phyloP scores from a whole-genome alignment of 2,797 vertebrate species.

The Artibeus jamaicensis region DNA sequence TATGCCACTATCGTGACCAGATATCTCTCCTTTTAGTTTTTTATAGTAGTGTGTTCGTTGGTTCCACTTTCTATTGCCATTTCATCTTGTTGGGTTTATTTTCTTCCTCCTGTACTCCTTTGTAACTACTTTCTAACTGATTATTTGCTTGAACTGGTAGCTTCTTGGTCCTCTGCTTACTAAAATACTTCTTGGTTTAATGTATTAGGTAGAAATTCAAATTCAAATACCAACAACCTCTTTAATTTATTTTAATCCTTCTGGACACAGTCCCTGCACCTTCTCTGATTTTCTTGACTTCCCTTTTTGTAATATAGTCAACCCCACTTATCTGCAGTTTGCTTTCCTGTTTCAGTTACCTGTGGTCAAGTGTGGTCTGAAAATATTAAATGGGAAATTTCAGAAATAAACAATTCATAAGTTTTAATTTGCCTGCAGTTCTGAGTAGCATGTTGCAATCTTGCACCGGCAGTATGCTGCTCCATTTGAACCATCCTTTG shows the following conservation, averaged over 20 bases:
- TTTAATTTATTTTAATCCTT: slow-evolving; percentile 10
- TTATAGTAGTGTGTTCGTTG: not conserved
- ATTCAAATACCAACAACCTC: not conserved
- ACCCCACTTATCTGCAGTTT: not conserved
- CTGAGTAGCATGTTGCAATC: not conserved
- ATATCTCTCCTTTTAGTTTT: not conserved
- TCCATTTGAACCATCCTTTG: not conserved
- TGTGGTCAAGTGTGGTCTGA: not conserved
- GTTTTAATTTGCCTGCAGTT: not conserved
- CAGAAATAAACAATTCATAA: not conserved
- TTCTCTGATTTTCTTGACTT: not conserved
- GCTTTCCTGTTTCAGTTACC: not conserved
- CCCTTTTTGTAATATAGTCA: not conserved
- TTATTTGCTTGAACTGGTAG: not conserved
- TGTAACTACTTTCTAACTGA: not conserved
- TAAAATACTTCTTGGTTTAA: slow-evolving; percentile 35
- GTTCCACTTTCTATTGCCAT: not conserved
- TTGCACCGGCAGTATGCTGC: not conserved
- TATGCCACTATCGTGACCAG: too few relatives aligned
- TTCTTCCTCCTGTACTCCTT: not conserved
- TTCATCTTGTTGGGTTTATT: not conserved
- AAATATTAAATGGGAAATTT: not conserved
- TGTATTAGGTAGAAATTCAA: not conserved
- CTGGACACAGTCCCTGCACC: not conserved
- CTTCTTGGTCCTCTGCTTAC: slow-evolving; percentile 3